Percentiles rank a stretch among this genome's conserved stretches.
Evolutionary conservation across 2,888 invertebrate genomes (phyloP).

Genomic region (Neria commutata): DNA sequence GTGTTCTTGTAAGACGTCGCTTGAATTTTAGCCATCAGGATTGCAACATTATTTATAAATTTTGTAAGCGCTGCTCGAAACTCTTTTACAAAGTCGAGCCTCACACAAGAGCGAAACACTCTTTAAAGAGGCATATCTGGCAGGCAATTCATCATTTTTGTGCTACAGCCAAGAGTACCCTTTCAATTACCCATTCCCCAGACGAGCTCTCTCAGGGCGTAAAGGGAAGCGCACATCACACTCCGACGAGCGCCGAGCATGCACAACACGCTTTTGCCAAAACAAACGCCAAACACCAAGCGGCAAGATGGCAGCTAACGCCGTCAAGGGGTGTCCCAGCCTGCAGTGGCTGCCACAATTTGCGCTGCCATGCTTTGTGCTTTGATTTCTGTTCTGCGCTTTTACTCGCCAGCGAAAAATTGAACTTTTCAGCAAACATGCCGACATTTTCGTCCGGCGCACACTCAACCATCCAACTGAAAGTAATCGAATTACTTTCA

Average conservation of each 20-base stretch:
- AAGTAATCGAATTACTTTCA: slow-evolving; percentile 64
- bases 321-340: no score
- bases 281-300: background rate
- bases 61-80: background rate
- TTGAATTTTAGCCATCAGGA: no score
- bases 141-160: background rate
- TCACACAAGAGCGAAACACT: no score
- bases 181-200: slow-evolving; percentile 6
- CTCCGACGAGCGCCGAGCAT: background rate
- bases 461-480: slow-evolving; percentile 53
- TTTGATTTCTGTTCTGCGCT: no score
- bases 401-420: slow-evolving; percentile 18
- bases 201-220: background rate
- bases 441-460: background rate
- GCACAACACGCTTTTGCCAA: background rate
- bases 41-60: background rate
- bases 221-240: slow-evolving; percentile 2
- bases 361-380: background rate
- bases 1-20: no score
- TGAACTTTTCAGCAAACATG: slow-evolving; percentile 15
- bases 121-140: background rate
- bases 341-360: slow-evolving; percentile 5
- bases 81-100: no score
- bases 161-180: slow-evolving; percentile 2
- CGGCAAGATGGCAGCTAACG: no score